A percentile compares a stretch with the other conserved stretches of the same genome.
These are phyloP conservation scores for Cynopterus sphinx DNA, from an alignment of 2,797 vertebrate species.

Conservation along the genomic window DNA sequence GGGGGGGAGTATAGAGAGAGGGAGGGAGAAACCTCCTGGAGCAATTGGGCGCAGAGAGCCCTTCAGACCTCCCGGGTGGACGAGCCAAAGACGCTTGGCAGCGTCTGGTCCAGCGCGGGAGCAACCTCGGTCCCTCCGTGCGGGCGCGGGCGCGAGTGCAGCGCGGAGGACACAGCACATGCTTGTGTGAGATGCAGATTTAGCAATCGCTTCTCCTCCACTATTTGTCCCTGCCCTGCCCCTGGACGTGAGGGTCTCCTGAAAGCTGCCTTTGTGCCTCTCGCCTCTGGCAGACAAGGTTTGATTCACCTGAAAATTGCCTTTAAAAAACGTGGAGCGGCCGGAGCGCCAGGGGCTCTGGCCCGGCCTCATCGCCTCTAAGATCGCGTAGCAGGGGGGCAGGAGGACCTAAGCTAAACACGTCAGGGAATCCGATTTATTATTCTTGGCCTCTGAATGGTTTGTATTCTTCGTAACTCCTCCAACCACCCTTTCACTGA, in stretches of 20 bases:
- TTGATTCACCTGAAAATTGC: conserved; percentile 83
- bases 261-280: conserved; percentile 83
- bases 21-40: background rate
- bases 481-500: conserved; percentile 66
- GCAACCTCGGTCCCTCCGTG: background rate
- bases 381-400: background rate
- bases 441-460: conserved; percentile 72
- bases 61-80: background rate
- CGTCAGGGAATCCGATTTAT: conserved; percentile 58
- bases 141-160: background rate
- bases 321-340: conserved; percentile 64
- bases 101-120: background rate
- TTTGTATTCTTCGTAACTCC: conserved; percentile 66
- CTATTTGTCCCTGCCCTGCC: conserved; percentile 58
- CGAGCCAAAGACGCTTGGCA: background rate
- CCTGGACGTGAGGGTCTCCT: conserved; percentile 58
- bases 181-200: conserved; percentile 48
- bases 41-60: background rate
- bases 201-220: conserved; percentile 5
- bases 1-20: background rate
- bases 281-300: conserved; percentile 76
- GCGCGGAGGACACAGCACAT: background rate
- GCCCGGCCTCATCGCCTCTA: background rate
- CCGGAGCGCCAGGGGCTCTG: background rate
- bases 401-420: conserved; percentile 38